A percentile compares a stretch with the other conserved stretches of the same genome.
Conservation (phyloP, 92 coral and sea anemone genomes). For the Phenganax marumi region DNA sequence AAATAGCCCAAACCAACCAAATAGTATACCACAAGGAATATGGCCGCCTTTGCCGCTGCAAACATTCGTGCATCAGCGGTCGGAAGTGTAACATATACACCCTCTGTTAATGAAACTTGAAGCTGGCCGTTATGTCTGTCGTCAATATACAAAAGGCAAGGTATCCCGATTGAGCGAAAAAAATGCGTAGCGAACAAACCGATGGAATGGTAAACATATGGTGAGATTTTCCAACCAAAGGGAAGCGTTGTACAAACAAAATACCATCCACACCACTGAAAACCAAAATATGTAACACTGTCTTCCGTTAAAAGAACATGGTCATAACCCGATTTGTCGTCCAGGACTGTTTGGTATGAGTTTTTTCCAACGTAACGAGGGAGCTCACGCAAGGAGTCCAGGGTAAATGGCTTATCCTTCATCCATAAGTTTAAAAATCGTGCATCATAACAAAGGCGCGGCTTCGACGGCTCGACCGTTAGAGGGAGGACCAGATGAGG, state of each 20-base stretch:
- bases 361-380: neutral
- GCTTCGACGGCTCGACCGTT: neutral
- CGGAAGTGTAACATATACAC: neutral
- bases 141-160: neutral
- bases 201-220: slow-evolving; percentile 54
- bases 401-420: neutral
- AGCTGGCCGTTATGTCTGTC: slow-evolving; percentile 17
- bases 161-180: slow-evolving; percentile 47
- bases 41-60: neutral
- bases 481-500: neutral
- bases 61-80: slow-evolving; percentile 1
- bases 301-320: neutral
- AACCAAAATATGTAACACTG: slow-evolving; percentile 48
- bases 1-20: neutral
- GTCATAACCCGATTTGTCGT: slow-evolving; percentile 9
- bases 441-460: neutral
- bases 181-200: slow-evolving; percentile 52
- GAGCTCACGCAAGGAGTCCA: neutral
- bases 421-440: neutral
- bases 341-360: neutral
- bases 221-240: slow-evolving; percentile 60
- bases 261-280: slow-evolving; percentile 63
- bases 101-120: slow-evolving; percentile 9
- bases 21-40: neutral
- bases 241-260: slow-evolving; percentile 49